Conservation (phyloP, 2,888 invertebrate species). For the Catotricha subobsoleta region DNA sequence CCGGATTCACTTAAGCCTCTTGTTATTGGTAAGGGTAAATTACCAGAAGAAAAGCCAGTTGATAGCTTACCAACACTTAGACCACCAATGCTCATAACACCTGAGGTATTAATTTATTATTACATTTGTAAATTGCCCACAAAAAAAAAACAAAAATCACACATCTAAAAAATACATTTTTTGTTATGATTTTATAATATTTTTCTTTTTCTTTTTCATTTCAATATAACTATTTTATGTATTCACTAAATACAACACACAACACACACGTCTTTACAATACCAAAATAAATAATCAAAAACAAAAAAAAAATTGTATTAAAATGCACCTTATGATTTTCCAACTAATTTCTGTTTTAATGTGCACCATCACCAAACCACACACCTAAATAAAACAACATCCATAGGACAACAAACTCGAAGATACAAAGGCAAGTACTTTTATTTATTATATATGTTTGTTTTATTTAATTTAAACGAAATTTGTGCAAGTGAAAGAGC, state of each 20-base stretch:
- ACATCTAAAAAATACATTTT: background rate
- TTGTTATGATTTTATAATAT: background rate
- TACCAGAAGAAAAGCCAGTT: conserved; percentile 19
- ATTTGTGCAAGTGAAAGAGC: background rate
- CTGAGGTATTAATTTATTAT: conserved; percentile 15
- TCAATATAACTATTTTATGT: background rate
- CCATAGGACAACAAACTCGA: background rate
- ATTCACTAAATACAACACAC: background rate
- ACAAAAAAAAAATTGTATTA: no score
- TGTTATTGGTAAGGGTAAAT: conserved; percentile 23
- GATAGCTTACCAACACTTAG: conserved; percentile 21
- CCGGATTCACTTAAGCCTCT: conserved; percentile 3
- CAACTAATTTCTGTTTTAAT: background rate
- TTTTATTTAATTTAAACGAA: background rate
- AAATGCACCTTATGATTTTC: conserved; percentile 1
- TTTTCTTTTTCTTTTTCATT: background rate
- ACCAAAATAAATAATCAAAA: background rate
- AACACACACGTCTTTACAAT: background rate
- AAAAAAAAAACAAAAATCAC: no score
- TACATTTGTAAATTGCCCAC: background rate
- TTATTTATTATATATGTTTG: background rate
- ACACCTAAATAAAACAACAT: no score
- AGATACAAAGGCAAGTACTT: conserved; percentile 3
- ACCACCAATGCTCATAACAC: conserved; percentile 26
- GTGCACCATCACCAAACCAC: background rate